These are phyloP conservation scores for Halichoeres trimaculatus DNA, from an alignment of 2,113 vertebrate genomes.

Conservation along the genomic window DNA sequence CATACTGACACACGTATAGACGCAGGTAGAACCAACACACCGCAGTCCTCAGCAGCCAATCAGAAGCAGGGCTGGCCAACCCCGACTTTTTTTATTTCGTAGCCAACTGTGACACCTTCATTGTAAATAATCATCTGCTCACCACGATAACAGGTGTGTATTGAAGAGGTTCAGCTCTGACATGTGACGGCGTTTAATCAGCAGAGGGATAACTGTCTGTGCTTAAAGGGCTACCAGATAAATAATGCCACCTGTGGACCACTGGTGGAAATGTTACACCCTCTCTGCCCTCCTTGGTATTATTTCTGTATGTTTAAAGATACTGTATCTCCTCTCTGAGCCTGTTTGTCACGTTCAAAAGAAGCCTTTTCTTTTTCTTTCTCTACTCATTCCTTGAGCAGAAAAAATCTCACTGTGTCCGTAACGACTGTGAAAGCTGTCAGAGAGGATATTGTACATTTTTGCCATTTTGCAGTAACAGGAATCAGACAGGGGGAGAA, in stretches of 20 bases:
- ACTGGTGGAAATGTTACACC: slow-evolving; percentile 35
- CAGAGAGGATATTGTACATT: slow-evolving; percentile 58
- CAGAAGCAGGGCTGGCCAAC: slow-evolving; percentile 65
- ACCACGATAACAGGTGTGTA: slow-evolving; percentile 15
- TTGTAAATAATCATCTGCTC: slow-evolving; percentile 68
- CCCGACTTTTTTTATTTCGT: slow-evolving; percentile 30
- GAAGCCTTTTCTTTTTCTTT: slow-evolving; percentile 26
- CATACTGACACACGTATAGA: slow-evolving; percentile 42
- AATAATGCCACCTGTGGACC: slow-evolving; percentile 36
- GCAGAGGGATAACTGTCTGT: slow-evolving; percentile 52
- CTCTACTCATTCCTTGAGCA: slow-evolving; percentile 50
- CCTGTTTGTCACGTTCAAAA: slow-evolving; percentile 60
- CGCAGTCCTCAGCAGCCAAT: slow-evolving; percentile 65
- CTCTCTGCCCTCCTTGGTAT: slow-evolving; percentile 45
- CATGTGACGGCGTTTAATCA: slow-evolving; percentile 44
- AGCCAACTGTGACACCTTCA: slow-evolving; percentile 67
- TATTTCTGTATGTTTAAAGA: slow-evolving; percentile 48
- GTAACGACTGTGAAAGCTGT: slow-evolving; percentile 79
- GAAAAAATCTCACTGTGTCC: slow-evolving; percentile 79
- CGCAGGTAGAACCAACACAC: neutral
- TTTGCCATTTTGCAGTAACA: slow-evolving; percentile 37
- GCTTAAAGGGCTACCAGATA: slow-evolving; percentile 79
- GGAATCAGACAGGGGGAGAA: slow-evolving; percentile 51
- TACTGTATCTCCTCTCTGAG: slow-evolving; percentile 59
- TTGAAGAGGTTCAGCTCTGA: slow-evolving; percentile 46